Evolutionary conservation across 2,113 vertebrate species (phyloP).

Genomic region (Hylia prasina): DNA sequence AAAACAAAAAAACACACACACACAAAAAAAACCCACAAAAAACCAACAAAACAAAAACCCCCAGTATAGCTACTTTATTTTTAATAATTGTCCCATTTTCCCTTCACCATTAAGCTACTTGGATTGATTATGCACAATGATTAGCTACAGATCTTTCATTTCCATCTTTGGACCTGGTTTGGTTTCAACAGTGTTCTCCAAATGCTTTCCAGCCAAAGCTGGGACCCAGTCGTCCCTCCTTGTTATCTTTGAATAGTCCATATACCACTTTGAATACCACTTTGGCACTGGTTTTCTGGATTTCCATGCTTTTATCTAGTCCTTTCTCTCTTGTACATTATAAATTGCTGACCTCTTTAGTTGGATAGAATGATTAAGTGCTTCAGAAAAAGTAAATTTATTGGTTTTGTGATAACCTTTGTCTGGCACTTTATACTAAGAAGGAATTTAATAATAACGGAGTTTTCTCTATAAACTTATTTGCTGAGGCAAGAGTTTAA

Average conservation of each 20-base stretch:
- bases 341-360: neutral
- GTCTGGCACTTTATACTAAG: neutral
- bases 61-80: neutral
- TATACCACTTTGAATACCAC: too few species aligned
- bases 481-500: neutral
- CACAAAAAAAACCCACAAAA: too few species aligned
- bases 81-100: neutral
- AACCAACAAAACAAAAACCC: neutral
- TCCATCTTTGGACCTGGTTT: neutral
- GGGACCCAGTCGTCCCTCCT: neutral
- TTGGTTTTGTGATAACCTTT: neutral
- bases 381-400: neutral
- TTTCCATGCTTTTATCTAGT: neutral
- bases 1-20: too few species aligned
- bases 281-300: neutral
- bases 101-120: neutral
- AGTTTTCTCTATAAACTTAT: neutral
- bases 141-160: neutral
- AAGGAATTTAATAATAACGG: neutral
- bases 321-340: neutral
- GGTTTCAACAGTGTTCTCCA: neutral
- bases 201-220: neutral
- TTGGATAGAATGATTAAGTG: neutral
- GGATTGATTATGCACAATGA: neutral
- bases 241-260: neutral